Percentiles rank a stretch among this genome's conserved stretches.
These are phyloP conservation scores for Patiria pectinifera DNA, from an alignment of 53 echinoderm and acorn worm species.

Conservation along the genomic window DNA sequence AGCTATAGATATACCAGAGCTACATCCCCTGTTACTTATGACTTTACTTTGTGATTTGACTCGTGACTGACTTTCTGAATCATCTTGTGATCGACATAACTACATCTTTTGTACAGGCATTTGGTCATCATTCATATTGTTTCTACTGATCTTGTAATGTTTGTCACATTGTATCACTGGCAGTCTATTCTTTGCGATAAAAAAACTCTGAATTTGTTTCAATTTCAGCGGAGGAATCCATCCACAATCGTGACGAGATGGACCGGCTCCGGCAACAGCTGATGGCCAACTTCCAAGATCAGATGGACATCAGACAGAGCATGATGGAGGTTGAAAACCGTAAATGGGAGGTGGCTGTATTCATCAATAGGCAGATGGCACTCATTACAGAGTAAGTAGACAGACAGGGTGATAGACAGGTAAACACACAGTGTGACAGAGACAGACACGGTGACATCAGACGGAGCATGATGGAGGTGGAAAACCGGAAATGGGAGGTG, in stretches of 20 bases:
- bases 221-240: constrained; percentile 34
- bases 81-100: too few species aligned
- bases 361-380: constrained; percentile 80
- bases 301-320: constrained; percentile 88
- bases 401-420: neutral
- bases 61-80: too few species aligned
- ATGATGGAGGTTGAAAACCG: constrained; percentile 93
- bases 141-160: too few species aligned
- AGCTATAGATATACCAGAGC: too few species aligned
- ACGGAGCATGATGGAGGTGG: constrained; percentile 83
- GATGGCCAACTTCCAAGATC: constrained; percentile 87
- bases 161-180: too few species aligned
- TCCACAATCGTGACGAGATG: constrained; percentile 85
- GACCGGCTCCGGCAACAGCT: constrained; percentile 88
- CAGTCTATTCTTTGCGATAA: too few species aligned
- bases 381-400: constrained; percentile 87
- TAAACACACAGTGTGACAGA: neutral
- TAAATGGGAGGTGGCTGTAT: constrained; percentile 86
- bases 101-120: too few species aligned
- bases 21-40: too few species aligned
- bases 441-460: neutral
- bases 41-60: too few species aligned
- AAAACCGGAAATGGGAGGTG: constrained; percentile 86
- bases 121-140: too few species aligned
- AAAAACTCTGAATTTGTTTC: neutral